Evolutionary conservation across 1,140 invertebrate genomes (phyloP), one percentile per base, ranked within the genome.

Genomic region (Chlorops oryzae): DNA sequence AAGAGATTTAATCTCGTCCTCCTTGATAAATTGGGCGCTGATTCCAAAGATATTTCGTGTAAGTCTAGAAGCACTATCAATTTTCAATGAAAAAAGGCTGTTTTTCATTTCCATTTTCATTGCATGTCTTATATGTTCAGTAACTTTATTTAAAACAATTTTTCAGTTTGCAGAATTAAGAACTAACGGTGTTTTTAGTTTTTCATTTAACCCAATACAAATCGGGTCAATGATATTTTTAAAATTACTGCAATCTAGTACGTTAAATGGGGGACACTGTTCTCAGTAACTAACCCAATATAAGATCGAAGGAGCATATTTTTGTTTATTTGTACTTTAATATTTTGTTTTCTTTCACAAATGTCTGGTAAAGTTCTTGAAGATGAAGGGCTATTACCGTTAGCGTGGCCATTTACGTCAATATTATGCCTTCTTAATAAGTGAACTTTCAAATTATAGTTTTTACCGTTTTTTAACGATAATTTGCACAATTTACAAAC

Each of bases 81-180:
- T 52, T 52, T 47, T 52, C 47, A 52, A 42, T 24, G 51, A 52
- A 2, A 52, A 17, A 10, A 48, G 28, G n/a, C 45, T n/a, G 27
- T 48, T 24, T 43, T 54, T 45, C 17, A 10, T 22, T 5, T 52
- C 46, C 35, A 43, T 1, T 4, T 48, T 17, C n/a, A 46, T 50
- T 35, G 44, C 32, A 13, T 15, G n/a, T 25, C 46, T 41, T n/a
- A 48, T 25, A 27, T 53, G 48, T 5, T 13, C 28, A 21, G 51
- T 39, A 20, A 52, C 50, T 3, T 34, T 15, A 35, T 48, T 48
- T 20, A 42, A 15, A 22, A 42, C 40, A 42, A 7, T 9, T 42
- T 42, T 42, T 10, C 40, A 42, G 12, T 47, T 32, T 17, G 22
- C 27, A 27, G 22, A 23, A 34, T 52, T 52, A 5, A 52, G 37